Evolutionary conservation across 92 coral and sea anemone species (phyloP), one percentile per base, ranked within the genome.

Genomic region (Epizoanthus stellaris): DNA sequence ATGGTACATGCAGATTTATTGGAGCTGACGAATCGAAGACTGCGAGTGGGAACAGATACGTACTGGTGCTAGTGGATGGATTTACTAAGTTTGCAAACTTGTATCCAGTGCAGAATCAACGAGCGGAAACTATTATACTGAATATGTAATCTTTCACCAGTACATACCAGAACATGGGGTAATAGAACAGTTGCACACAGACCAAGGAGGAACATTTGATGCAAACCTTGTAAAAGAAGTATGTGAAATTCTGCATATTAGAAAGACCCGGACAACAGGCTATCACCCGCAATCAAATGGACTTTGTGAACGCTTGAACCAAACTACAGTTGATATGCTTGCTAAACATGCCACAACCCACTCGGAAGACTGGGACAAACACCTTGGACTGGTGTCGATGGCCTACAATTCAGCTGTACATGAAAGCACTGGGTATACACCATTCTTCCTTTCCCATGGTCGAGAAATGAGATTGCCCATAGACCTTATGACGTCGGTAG

Each of bases 401-500:
- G 52, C 80, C 30, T 75, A 75, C 12, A 75, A 75, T 75, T 4
- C 60, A 75, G 52, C 80, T 39, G 80, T 75, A 20, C 85, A 80
- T 15, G 85, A 80, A 57, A 60, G 72, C 53, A 80, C 70, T 80
- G 85, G 85, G 21, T 61, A 11, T 59, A 80, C 85, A 8, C 73
- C 56, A 0, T 80, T 57, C 64, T 80, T 80, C 43, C 73, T 80
- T 39, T 20, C 85, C 23, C 72, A 60, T 80, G 85, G 85, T 30
- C 8, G 85, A 66, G 85, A 80, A 80, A 80, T 80, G 85, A 6
- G 73, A 58, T n/a, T 80, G 4, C 85, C 85, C 20, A 4, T 66
- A 16, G 57, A 80, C 70, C 70, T 80, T 17, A 39, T 80, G 71
- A 60, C 54, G 60, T 66, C 85, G 52, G 71, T 61, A 21, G 70